These are phyloP conservation scores for Chorisops tibialis DNA, from an alignment of 2,888 invertebrate genomes.

Conservation along the genomic window DNA sequence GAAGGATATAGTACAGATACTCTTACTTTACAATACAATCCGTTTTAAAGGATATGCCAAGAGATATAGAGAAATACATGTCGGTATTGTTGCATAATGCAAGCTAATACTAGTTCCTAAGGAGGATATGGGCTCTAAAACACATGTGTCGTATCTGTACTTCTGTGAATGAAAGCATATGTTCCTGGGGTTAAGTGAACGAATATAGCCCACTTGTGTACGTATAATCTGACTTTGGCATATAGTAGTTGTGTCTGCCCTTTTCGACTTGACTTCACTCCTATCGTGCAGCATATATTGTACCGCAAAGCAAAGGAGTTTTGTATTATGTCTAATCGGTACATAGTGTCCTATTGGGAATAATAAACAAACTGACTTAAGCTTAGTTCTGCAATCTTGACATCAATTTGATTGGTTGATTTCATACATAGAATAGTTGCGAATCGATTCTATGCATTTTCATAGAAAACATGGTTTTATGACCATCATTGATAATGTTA, in stretches of 20 bases:
- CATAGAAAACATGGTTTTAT: no score
- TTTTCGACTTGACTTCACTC: no score
- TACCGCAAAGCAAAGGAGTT: background rate
- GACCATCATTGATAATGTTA: no score
- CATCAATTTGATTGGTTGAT: conserved; percentile 1
- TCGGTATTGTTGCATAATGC: conserved; percentile 12
- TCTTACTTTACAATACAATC: no score
- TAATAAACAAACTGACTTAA: background rate
- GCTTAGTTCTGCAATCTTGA: background rate
- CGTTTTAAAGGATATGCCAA: no score
- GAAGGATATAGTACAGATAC: no score
- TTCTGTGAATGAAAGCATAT: background rate
- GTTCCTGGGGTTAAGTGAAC: conserved; percentile 13
- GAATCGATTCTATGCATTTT: no score
- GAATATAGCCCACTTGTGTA: background rate
- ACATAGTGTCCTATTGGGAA: conserved; percentile 5
- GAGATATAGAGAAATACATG: background rate
- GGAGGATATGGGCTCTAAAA: background rate
- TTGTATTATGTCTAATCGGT: conserved; percentile 1
- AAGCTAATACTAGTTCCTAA: conserved; percentile 8
- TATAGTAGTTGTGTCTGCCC: background rate
- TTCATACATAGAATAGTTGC: no score
- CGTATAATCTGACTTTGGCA: background rate
- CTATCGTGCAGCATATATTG: background rate
- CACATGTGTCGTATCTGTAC: background rate